Base-by-base conservation (phyloP, 2,113 vertebrate genomes). In the Agapornis roseicollis region DNA sequence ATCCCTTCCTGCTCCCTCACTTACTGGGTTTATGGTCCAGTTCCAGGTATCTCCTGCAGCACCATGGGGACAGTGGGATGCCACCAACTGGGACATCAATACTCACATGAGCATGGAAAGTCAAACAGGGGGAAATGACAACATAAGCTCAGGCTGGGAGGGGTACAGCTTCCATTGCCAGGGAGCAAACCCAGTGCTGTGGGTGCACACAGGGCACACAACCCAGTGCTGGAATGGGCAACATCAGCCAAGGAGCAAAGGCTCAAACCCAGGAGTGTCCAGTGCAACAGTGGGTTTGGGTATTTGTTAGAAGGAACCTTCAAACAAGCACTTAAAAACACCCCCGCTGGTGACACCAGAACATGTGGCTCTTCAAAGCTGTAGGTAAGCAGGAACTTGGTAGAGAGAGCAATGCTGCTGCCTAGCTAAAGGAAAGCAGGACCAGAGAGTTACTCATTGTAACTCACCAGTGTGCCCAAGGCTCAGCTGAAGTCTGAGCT, bases 91-190 rank as follows among this genome's bases (percentile, higher is more conserved):
- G n/a, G 42, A 25, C 5, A 11, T 53, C 27, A 11, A 46, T 22
- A 1, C 39, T 28, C 0, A 5, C 47, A 8, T 0, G 1, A 53
- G 13, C 18, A 27, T 0, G 5, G 33, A 55, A 63, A 41, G 31
- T 39, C 53, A 50, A 53, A 9, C 17, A 3, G 3, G 3, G 6
- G 2, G 11, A 39, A 41, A 10, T 0, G 12, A 20, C 6, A 41
- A 14, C 47, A 7, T 49, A 33, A 84, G 7, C 29, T 56, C 29
- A 27, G 1, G 0, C 1, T 22, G 73, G 60, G 31, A 81, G 10
- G 42, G 78, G 9, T 18, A 39, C 17, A 90, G 71, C 23, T 50
- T 17, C 35, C 1, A 0, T 63, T 41, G 46, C 63, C 82, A 29
- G 7, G 39, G 33, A 61, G 39, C 28, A 39, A 50, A 53, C 7